Evolutionary conservation across 2,888 invertebrate species (phyloP).

Genomic region (Chrysina gloriosa): DNA sequence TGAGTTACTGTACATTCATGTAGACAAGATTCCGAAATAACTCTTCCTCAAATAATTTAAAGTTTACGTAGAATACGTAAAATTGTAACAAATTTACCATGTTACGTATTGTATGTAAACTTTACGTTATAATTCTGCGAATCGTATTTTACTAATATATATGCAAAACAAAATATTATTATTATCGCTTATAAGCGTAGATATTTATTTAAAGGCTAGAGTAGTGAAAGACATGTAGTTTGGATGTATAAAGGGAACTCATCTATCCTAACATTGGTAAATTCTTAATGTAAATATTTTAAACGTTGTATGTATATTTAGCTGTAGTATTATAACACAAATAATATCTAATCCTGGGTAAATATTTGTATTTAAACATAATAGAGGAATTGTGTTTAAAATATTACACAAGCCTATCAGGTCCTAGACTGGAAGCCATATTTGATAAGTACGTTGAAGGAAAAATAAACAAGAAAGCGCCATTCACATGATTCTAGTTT

Average conservation of each 20-base stretch:
- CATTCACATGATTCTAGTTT: conserved; percentile 35
- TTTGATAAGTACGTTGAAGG: conserved; percentile 43
- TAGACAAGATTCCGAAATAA: not conserved
- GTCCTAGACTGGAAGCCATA: conserved; percentile 40
- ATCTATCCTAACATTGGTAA: conserved; percentile 42
- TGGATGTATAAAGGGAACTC: conserved; percentile 39
- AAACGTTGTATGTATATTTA: conserved; percentile 40
- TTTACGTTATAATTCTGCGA: conserved; percentile 27
- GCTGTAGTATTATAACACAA: conserved; percentile 41
- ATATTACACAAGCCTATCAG: conserved; percentile 42
- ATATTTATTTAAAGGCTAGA: conserved; percentile 35
- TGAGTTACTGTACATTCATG: not conserved
- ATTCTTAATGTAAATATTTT: conserved; percentile 42
- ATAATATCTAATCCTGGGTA: conserved; percentile 40
- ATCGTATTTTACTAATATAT: not conserved
- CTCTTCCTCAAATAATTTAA: too few species aligned
- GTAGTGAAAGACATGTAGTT: conserved; percentile 40
- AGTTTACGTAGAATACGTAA: too few species aligned
- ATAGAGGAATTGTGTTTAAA: conserved; percentile 42
- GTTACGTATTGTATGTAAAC: conserved; percentile 7
- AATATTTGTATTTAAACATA: conserved; percentile 41
- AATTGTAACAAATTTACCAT: conserved; percentile 12
- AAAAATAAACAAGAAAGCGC: conserved; percentile 41
- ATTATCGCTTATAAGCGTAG: conserved; percentile 31
- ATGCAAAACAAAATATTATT: conserved; percentile 40